Evolutionary conservation across 2,113 vertebrate species (phyloP), one percentile per base, ranked within the genome.

Genomic region (Lamprologus speciosus): DNA sequence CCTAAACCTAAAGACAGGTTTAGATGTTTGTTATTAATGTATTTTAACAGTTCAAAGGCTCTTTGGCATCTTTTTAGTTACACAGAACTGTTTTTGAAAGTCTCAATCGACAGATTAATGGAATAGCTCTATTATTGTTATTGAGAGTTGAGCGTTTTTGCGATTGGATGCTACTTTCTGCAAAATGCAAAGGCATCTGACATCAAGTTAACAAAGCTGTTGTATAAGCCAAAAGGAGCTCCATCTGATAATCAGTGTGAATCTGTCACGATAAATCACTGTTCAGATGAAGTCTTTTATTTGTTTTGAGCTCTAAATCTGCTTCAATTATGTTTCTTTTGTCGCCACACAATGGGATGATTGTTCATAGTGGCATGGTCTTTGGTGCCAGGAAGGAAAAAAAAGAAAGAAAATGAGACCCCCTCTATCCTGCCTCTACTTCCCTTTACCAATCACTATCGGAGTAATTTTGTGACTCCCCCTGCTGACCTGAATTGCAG

Each of bases 301-400:
- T 93, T 93, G 89, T 94, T 94, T 92, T 84, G 58, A 92, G 88
- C 55, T 26, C 85, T 89, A 75, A 80, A 93, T 94, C 85, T 82
- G 85, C 90, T 92, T 95, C 91, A 91, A 96, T 96, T 93, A 94
- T 92, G 63, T 89, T 88, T 89, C 84, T 70, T 93, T 94, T 94
- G 90, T 95, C 33, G 54, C 4, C 2, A 19, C 80, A 95, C 91
- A 96, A 95, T 91, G 89, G 70, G 45, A 10, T 9, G 90, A 93
- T 93, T 96, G 94, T 95, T 91, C 23, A 81, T 85, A 45, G 53
- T 80, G 63, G 88, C 91, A 92, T 92, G 89, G 90, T 73, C 80
- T 83, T 63, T 89, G 88, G 84, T 92, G 92, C 91, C 90, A 93
- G 91, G 68, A 82, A 35, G n/a, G 4, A 31, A 82, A 85, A 83